Evolutionary conservation across 2,113 vertebrate genomes (phyloP).

Genomic region (Megaptera novaeangliae): DNA sequence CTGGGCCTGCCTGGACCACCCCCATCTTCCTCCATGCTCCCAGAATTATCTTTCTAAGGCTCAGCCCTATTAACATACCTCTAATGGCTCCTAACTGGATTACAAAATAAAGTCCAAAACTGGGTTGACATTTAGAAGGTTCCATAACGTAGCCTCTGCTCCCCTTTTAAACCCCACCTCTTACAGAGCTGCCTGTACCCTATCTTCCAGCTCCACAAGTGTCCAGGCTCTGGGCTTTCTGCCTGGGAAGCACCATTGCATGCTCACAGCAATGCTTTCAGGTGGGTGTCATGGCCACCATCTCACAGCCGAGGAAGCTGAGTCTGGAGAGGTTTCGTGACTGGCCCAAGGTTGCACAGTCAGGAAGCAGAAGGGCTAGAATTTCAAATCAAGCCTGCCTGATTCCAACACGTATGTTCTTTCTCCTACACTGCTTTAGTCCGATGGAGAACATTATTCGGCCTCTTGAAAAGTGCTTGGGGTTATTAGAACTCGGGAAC

Average conservation of each 20-base stretch:
- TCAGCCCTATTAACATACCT: neutral
- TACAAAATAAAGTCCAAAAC: neutral
- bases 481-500: neutral
- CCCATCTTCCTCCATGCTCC: neutral
- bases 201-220: neutral
- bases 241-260: neutral
- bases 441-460: neutral
- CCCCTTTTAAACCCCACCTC: neutral
- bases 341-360: neutral
- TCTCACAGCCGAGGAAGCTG: neutral
- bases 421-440: neutral
- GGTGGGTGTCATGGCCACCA: fast-evolving
- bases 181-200: neutral
- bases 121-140: neutral
- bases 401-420: neutral
- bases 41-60: too few relatives aligned
- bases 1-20: neutral
- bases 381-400: neutral
- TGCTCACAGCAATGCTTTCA: neutral
- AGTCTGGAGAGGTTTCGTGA: neutral
- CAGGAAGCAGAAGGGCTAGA: neutral
- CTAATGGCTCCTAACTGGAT: neutral
- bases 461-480: neutral
- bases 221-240: neutral
- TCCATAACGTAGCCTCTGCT: neutral